Evolutionary conservation across 2,888 invertebrate species (phyloP).

Genomic region (Tetheella fluctuosa): DNA sequence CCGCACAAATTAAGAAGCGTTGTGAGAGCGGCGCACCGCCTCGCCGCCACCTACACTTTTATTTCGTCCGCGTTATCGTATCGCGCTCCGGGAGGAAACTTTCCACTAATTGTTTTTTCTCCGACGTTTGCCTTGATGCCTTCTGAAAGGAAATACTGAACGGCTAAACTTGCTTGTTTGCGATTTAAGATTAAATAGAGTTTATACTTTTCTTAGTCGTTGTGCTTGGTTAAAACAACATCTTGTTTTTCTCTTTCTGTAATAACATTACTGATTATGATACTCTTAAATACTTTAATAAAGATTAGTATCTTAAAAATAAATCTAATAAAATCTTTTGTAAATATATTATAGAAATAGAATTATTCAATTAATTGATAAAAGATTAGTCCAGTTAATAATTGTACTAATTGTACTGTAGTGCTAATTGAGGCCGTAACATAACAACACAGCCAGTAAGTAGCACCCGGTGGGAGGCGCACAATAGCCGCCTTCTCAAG

Average conservation of each 20-base stretch:
- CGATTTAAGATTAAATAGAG: slow-evolving; percentile 39
- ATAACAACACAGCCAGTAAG: background rate
- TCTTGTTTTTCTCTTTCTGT: background rate
- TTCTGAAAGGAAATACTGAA: slow-evolving; percentile 49
- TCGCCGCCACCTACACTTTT: slow-evolving; percentile 12
- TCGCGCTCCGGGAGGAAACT: slow-evolving; percentile 35
- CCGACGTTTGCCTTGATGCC: slow-evolving; percentile 48
- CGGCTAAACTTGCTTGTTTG: slow-evolving; percentile 46
- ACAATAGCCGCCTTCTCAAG: background rate
- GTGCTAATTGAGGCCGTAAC: background rate
- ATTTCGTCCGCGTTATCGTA: slow-evolving; percentile 20
- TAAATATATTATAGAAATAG: no score
- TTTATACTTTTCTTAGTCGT: slow-evolving; percentile 24
- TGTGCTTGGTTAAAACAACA: background rate
- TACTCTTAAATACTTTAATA: no score
- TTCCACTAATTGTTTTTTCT: slow-evolving; percentile 58
- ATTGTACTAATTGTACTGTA: no score
- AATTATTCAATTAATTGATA: background rate
- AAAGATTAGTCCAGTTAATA: background rate
- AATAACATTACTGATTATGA: background rate
- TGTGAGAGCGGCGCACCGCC: slow-evolving; percentile 16
- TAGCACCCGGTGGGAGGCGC: background rate
- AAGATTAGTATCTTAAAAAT: no score
- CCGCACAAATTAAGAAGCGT: slow-evolving; percentile 39
- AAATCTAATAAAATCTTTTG: no score